Evolutionary conservation across 1,140 invertebrate genomes (phyloP).

Genomic region (Drosophila malerkotliana): DNA sequence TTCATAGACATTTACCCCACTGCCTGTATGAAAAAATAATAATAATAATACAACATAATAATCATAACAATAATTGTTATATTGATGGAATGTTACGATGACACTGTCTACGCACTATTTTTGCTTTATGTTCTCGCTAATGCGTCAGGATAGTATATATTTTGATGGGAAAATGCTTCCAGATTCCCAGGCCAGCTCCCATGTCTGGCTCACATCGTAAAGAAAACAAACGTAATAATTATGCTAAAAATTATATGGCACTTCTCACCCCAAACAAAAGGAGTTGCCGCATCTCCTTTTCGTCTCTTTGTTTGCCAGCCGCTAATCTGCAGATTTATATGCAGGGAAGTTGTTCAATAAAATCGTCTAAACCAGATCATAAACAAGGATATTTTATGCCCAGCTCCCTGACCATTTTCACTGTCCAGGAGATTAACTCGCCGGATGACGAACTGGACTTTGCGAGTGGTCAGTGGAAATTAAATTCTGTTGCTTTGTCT

Average conservation of each 20-base stretch:
- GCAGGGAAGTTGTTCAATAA: constrained; percentile 83
- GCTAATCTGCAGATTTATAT: constrained; percentile 83
- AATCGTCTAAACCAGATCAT: constrained; percentile 82
- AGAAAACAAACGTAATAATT: constrained; percentile 81
- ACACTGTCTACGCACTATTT: constrained; percentile 40
- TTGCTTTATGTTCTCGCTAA: constrained; percentile 59
- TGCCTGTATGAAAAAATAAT: constrained; percentile 70
- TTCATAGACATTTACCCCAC: constrained; percentile 76
- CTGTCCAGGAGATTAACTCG: constrained; percentile 59
- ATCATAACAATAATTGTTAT: constrained; percentile 80
- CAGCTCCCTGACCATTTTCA: constrained; percentile 45
- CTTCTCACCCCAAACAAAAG: constrained; percentile 65
- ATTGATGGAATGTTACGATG: constrained; percentile 65
- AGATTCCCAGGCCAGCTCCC: constrained; percentile 32
- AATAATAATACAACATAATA: constrained; percentile 73
- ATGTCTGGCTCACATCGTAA: constrained; percentile 61
- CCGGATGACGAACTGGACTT: constrained; percentile 22
- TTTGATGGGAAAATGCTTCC: constrained; percentile 29
- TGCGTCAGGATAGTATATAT: constrained; percentile 23
- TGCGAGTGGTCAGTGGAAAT: constrained; percentile 16
- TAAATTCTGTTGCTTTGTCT: constrained; percentile 30
- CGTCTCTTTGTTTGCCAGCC: constrained; percentile 43
- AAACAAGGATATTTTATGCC: constrained; percentile 81
- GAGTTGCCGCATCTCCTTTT: constrained; percentile 14
- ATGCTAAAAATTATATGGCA: constrained; percentile 82